Evolutionary conservation across 2,888 invertebrate species (phyloP).

Genomic region (Nebria brevicollis): DNA sequence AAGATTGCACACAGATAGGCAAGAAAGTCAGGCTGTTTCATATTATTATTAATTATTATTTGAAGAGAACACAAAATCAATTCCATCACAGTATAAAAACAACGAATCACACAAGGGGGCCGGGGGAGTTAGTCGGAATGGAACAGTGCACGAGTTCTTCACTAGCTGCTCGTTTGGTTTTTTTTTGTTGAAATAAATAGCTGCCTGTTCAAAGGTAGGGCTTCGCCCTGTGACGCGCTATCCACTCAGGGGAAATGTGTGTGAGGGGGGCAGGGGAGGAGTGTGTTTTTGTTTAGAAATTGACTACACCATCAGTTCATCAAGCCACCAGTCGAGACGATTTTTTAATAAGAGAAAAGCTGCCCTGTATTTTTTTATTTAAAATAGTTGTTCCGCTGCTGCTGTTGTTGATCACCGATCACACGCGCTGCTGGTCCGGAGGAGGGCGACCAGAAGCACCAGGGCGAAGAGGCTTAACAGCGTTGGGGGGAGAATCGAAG

Average conservation of each 20-base stretch:
- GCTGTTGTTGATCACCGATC: neutral
- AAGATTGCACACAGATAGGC: constrained; percentile 1
- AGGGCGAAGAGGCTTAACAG: neutral
- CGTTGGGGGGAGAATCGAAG: neutral
- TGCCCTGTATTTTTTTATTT: neutral
- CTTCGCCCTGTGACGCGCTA: no score
- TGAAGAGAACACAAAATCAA: constrained; percentile 23
- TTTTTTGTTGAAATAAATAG: neutral
- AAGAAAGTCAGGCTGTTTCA: neutral
- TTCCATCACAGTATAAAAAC: constrained; percentile 35
- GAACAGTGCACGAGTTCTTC: neutral
- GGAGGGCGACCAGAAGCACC: neutral
- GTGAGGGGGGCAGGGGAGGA: neutral
- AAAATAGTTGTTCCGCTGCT: neutral
- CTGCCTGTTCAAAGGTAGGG: neutral
- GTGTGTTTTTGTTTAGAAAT: neutral
- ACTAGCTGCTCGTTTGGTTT: neutral
- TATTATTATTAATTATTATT: neutral
- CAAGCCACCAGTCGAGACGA: neutral
- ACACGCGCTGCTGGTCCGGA: neutral
- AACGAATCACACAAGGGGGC: constrained; percentile 15
- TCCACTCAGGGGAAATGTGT: neutral
- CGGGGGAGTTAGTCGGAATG: neutral
- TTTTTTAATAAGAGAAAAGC: neutral
- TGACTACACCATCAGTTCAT: constrained; percentile 1